A percentile compares a stretch with the other conserved stretches of the same genome.
Conservation (phyloP, 2,797 vertebrate species). For the Eulemur albifrons region DNA sequence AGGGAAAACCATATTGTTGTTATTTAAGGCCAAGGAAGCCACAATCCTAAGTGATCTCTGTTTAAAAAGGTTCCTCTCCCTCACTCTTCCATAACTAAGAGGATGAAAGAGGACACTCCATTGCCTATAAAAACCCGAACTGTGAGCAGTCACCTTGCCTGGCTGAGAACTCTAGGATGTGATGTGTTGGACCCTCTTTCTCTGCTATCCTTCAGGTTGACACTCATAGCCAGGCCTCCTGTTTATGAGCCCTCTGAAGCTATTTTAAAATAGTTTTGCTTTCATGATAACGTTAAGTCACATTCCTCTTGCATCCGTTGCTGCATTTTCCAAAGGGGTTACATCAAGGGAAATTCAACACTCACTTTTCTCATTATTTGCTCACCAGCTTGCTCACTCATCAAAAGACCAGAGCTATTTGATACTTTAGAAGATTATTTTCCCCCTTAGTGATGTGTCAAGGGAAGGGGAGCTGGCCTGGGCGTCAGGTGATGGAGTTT, state of each 20-base stretch:
- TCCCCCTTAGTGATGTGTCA: background rate
- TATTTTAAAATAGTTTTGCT: constrained; percentile 49
- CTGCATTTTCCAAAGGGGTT: constrained; percentile 46
- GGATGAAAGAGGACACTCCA: background rate
- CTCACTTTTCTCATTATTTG: constrained; percentile 45
- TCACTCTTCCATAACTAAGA: background rate
- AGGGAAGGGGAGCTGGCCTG: constrained; percentile 30
- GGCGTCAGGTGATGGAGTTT: constrained; percentile 56
- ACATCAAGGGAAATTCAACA: constrained; percentile 63
- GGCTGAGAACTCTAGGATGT: background rate
- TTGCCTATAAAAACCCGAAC: background rate
- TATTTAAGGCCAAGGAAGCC: background rate
- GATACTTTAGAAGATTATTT: constrained; percentile 59
- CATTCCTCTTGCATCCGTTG: background rate
- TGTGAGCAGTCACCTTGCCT: background rate
- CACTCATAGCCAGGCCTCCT: background rate
- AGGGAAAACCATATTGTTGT: background rate
- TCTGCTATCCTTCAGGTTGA: background rate
- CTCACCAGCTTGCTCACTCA: constrained; percentile 59
- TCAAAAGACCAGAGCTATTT: constrained; percentile 60
- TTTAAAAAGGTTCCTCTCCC: background rate
- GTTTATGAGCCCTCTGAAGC: background rate
- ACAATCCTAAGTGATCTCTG: background rate
- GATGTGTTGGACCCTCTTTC: background rate
- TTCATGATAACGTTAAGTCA: constrained; percentile 16